Evolutionary conservation across 2,113 vertebrate genomes (phyloP).

Genomic region (Hucho hucho): DNA sequence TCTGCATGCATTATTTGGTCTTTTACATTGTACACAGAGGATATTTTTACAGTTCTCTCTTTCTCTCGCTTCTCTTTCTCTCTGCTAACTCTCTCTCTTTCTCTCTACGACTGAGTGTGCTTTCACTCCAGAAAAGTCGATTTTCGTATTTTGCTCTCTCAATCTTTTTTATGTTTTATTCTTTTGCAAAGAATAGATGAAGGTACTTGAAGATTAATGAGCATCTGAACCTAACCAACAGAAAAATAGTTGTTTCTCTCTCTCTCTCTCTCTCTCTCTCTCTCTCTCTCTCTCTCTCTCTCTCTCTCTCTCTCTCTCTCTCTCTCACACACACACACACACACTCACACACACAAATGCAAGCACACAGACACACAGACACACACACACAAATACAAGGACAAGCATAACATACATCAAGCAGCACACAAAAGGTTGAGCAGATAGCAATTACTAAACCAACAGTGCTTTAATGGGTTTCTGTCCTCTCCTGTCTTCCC

Average conservation of each 20-base stretch:
- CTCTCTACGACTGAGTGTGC: no score
- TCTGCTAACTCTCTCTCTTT: neutral
- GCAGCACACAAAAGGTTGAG: slow-evolving; percentile 24
- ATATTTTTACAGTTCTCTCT: neutral
- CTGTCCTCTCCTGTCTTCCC: slow-evolving; percentile 46
- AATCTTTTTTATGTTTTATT: no score
- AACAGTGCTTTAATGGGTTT: slow-evolving; percentile 62
- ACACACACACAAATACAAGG: neutral
- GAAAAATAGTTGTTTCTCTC: slow-evolving; percentile 6
- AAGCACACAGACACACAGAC: slow-evolving; percentile 12
- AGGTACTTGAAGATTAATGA: slow-evolving; percentile 39
- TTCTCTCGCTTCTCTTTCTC: slow-evolving; percentile 15
- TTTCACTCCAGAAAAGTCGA: no score
- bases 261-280: no score
- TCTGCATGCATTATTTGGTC: no score
- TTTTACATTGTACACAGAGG: no score
- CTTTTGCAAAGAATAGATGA: neutral
- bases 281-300: no score
- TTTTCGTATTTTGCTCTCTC: no score
- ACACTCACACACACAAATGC: neutral
- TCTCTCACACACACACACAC: slow-evolving; percentile 8
- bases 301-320: neutral
- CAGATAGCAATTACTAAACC: slow-evolving; percentile 66
- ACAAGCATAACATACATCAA: slow-evolving; percentile 4
- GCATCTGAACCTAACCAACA: slow-evolving; percentile 21